Evolutionary conservation across 2,113 vertebrate species (phyloP), one percentile per base, ranked within the genome.

Genomic region (Oncorhynchus nerka): DNA sequence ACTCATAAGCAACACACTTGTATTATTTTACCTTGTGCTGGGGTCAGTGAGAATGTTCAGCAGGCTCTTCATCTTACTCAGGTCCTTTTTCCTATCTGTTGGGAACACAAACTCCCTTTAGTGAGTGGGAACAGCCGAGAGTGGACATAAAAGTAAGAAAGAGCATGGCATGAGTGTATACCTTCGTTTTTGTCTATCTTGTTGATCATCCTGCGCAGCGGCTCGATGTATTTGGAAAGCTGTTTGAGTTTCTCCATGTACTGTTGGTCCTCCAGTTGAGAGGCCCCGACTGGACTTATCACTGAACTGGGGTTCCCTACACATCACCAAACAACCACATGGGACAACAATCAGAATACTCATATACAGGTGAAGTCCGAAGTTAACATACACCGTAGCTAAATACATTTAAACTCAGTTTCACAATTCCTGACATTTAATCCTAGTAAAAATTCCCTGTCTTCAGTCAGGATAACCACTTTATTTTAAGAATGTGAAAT

Each of bases 151-250:
- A 64, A 15, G 39, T 45, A 45, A 45, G 22, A n/a, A 20, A 28
- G 62, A 20, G 15, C 26, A 6, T 19, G 22, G 51, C 22, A 15
- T 39, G 19, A 69, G 32, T 4, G 19, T 34, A 69, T 12, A 99
- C 98, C 98, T 97, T 99, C 98, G 0, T 99, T 99, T 81, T 99
- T 99, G 90, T 99, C 98, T 13, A 99, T 99, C 89, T 99, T 99
- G 92, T 99, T 99, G 90, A 99, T 99, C 98, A 99, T 99, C 70
- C 97, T 93, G 32, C 97, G 93, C 48, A 99, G 92, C 0, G 98
- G 98, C 75, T 99, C 97, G 0, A 99, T 99, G 86, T 98, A 99
- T 75, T 99, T 99, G 78, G 97, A 98, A 0, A 99, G 91, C 77
- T 99, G 98, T 74, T 97, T 98, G 12, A 99, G 95, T 77, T 98